These are phyloP conservation scores for Cancer borealis DNA, from an alignment of 2,888 invertebrate genomes.

Conservation along the genomic window DNA sequence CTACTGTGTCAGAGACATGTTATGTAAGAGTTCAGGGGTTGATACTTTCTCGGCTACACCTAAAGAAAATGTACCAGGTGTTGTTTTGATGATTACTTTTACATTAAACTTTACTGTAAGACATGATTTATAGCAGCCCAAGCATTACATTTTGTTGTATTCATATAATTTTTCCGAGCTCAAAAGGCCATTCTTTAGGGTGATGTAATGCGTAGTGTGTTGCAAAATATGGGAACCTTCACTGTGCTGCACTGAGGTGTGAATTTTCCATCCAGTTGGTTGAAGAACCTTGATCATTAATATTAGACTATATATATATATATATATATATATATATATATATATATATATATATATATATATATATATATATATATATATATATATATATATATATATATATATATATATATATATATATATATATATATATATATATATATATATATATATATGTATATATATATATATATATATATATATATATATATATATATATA, in stretches of 20 bases:
- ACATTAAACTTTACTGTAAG: neutral
- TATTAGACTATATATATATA: neutral
- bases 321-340: no score
- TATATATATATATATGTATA: no score
- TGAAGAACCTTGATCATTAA: constrained; percentile 1
- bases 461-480: no score
- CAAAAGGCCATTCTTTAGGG: constrained; percentile 1
- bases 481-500: no score
- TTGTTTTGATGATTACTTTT: neutral
- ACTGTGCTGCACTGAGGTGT: neutral
- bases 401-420: no score
- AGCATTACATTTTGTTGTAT: neutral
- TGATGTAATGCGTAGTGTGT: neutral
- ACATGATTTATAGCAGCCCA: neutral
- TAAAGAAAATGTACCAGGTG: neutral
- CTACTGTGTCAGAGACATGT: neutral
- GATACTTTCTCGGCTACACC: neutral
- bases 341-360: no score
- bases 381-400: no score
- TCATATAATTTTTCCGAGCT: neutral
- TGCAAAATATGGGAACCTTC: neutral
- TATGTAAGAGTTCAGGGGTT: neutral
- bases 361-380: no score
- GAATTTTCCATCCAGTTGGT: constrained; percentile 3
- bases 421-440: neutral